Conservation (phyloP, 2,888 invertebrate genomes). For the Tenthredo notha region DNA sequence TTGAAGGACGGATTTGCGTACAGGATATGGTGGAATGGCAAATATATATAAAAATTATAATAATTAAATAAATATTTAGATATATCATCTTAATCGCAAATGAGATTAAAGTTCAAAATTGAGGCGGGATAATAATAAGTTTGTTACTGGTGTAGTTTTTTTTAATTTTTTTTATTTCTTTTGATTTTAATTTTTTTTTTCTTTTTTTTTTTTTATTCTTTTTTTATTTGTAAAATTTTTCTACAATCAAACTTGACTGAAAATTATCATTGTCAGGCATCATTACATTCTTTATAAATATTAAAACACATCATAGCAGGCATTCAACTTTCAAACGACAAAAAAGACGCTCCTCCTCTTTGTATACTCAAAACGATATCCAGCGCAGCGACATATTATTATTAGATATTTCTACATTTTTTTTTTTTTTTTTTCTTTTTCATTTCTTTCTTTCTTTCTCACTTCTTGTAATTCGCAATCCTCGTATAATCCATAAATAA, state of each 20-base stretch:
- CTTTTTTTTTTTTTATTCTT: background rate
- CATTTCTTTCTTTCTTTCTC: background rate
- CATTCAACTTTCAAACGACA: slow-evolving; percentile 38
- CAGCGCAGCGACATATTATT: background rate
- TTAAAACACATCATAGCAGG: slow-evolving; percentile 66
- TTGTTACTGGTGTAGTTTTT: background rate
- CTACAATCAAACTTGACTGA: slow-evolving; percentile 70
- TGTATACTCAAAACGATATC: slow-evolving; percentile 3
- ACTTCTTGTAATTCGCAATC: background rate
- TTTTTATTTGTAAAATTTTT: slow-evolving; percentile 72
- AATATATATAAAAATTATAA: too few relatives aligned
- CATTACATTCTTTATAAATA: slow-evolving; percentile 73
- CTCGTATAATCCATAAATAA: slow-evolving; percentile 35
- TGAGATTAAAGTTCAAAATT: background rate
- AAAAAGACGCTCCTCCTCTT: background rate
- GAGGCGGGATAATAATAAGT: background rate
- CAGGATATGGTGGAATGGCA: too few relatives aligned
- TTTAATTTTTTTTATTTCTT: background rate
- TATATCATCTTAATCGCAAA: too few relatives aligned
- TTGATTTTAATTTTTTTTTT: background rate
- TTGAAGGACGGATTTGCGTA: too few relatives aligned
- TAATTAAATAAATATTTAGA: too few relatives aligned
- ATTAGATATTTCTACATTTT: background rate
- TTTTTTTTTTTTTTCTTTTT: background rate
- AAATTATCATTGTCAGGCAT: slow-evolving; percentile 57